Evolutionary conservation across 2,113 vertebrate genomes (phyloP), one percentile per base, ranked within the genome.

Genomic region (Trichomycterus rosablanca): DNA sequence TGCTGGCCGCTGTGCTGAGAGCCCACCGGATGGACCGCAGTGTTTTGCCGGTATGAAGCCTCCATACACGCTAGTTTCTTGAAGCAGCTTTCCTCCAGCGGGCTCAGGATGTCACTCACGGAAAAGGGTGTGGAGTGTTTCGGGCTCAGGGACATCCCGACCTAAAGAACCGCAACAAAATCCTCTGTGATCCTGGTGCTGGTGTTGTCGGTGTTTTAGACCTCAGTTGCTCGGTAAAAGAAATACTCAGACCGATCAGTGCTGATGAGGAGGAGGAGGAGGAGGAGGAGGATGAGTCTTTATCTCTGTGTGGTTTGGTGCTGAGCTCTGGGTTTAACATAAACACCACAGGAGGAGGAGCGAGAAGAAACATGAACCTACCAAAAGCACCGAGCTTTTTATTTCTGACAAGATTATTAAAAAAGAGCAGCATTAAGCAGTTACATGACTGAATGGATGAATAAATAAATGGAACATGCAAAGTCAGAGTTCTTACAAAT

Each of bases 51-150:
- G 83, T 93, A 93, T 42, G 76, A 73, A 50, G 88, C 78, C 76
- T 92, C 89, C 90, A 92, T 92, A 28, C 80, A 80, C 63, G 89
- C 84, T 69, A 93, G 92, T 85, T 92, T 90, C 83, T 91, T 89
- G 84, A 91, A 94, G 73, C 75, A 94, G 74, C 75, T 89, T 81
- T 96, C 93, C 80, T 96, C 93, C 84, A 93, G 91, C 51, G 93
- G 92, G 81, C 90, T 94, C 77, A 95, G 78, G 70, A 95, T 93
- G 81, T 95, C 93, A 66, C 80, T 86, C 70, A 95, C 93, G 70
- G 93, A 95, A 87, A 95, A 97, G 79, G 91, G 93, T 66, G 92
- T 94, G 86, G 92, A 92, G 85, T 90, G 90, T 75, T 90, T 94
- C 66, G 93, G 93, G 89, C 93, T 94, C 82, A 92, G 86, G 87